Evolutionary conservation across 2,888 invertebrate genomes (phyloP), one percentile per base, ranked within the genome.

Genomic region (Acronicta alni): DNA sequence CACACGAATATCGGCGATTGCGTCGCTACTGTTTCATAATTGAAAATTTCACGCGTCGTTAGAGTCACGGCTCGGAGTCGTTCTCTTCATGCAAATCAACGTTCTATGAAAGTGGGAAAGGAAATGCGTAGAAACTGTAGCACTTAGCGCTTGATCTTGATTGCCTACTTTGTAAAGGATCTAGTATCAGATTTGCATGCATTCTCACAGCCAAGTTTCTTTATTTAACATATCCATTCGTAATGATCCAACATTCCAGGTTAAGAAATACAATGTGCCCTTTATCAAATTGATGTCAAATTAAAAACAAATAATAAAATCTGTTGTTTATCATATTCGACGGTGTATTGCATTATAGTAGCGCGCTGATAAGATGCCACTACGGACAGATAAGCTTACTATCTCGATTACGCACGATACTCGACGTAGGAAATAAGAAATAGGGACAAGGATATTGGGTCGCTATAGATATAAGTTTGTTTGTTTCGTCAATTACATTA

Each of bases 381-480:
- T 81, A 79, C 80, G 80, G 71, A 43, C 72, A 84, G 92, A 92
- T 91, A 89, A 81, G 77, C 82, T 80, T 76, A 82, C 82, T 91
- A 93, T 93, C 92, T 84, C 85, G 89, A 89, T 91, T 89, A 87
- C 88, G 84, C 73, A 81, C 84, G 82, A 83, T 83, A 86, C 85
- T 87, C 84, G 75, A 78, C 85, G 84, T 88, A 92, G 92, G 90
- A 91, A 92, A 92, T 87, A 84, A 88, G 87, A 91, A 93, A 93
- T 89, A 88, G 90, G 93, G 91, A 84, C 93, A 93, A 93, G 93
- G 94, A 91, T 92, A 87, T 85, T 78, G 80, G 85, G 75, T 76
- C 79, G 81, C 75, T 75, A 79, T 81, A 86, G 83, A 85, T 87
- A 86, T 85, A 79, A 83, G 75, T 88, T 76, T 89, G 89, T 89